phyloP scores from a whole-genome alignment of 2,888 invertebrate genomes.

The Colostygia pectinataria region DNA sequence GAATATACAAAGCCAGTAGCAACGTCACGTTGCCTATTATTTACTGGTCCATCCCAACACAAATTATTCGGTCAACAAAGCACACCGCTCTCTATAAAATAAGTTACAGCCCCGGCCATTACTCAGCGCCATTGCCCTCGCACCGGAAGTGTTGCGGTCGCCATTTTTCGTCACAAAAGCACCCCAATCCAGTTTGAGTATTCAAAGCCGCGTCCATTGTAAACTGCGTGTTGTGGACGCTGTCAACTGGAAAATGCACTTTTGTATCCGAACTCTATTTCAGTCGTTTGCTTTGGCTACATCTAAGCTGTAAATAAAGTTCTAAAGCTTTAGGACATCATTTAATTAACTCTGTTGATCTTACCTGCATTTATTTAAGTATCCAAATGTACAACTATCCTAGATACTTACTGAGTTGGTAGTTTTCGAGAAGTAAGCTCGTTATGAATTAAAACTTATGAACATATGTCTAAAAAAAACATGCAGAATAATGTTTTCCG shows the following conservation, averaged over 20 bases:
- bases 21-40: not conserved
- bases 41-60: not conserved
- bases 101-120: not conserved
- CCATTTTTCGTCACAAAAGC: slow-evolving; percentile 10
- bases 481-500: too few relatives aligned
- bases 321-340: too few relatives aligned
- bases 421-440: too few relatives aligned
- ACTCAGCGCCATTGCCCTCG: not conserved
- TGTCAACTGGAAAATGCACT: not conserved
- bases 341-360: too few relatives aligned
- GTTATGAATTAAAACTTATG: too few relatives aligned
- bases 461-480: too few relatives aligned
- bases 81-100: not conserved
- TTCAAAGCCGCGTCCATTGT: slow-evolving; percentile 8
- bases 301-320: too few relatives aligned
- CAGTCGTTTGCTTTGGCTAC: too few relatives aligned
- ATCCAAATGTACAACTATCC: too few relatives aligned
- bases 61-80: not conserved
- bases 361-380: too few relatives aligned
- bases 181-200: slow-evolving; percentile 6
- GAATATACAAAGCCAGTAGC: not conserved
- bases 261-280: not conserved
- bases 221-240: not conserved
- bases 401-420: too few relatives aligned
- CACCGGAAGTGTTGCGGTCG: slow-evolving; percentile 7